Evolutionary conservation across 2,888 invertebrate species (phyloP), one percentile per base, ranked within the genome.

Genomic region (Aplocera efformata): DNA sequence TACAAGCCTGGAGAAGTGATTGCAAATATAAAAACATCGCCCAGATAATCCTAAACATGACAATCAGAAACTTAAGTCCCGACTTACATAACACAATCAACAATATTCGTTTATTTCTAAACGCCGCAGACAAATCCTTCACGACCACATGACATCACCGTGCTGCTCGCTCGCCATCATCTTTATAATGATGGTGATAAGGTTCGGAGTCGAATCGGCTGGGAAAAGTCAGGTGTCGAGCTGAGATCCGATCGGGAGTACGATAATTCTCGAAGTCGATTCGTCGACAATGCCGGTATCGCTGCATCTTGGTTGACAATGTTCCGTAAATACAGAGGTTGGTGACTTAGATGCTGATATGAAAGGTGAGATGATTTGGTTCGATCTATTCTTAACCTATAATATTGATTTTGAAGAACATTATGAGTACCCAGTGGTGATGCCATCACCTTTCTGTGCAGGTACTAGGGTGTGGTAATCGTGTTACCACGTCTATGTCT

Each of bases 201-300:
- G 53, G 58, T 54, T 57, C 28, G 58, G 47, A 49, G 38, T 67
- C 1, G 24, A 4, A 25, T 3, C 6, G 3, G 6, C 6, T 21
- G 45, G 36, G 28, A 27, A 30, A 48, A 56, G 49, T 48, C 63
- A 63, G 56, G 60, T 48, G 56, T 53, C 56, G 56, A 52, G 49
- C 65, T 64, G 56, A 77, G 82, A 84, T 83, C 83, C 83, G 85
- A 85, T 85, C 83, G 82, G 73, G 73, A 72, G 76, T 69, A 70
- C 76, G 81, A 83, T 82, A 84, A 81, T 76, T 72, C 74, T 60
- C 55, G 67, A 50, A 71, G 73, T 63, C 65, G 72, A 75, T 77
- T 66, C 72, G 71, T 68, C 72, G 75, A 82, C 81, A 82, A 82
- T 79, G 68, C 67, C 58, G 56, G 71, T 81, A 80, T 78, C 79